Conservation (phyloP, 2,797 vertebrate species). For the Picus viridis region DNA sequence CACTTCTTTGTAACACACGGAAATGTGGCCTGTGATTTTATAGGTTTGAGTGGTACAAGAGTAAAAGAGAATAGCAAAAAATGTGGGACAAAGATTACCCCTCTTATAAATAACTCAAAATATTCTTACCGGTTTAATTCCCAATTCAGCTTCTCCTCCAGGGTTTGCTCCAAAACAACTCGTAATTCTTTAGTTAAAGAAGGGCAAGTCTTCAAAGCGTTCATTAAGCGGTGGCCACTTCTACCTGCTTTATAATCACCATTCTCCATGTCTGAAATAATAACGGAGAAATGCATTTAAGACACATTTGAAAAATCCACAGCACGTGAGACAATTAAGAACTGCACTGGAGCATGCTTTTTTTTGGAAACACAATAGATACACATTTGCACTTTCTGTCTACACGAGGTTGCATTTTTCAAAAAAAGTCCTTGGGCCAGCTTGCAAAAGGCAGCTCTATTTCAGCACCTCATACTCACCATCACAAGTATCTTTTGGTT, state of each 20-base stretch:
- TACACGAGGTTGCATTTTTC: neutral
- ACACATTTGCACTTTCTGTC: neutral
- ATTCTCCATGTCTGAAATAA: constrained; percentile 78
- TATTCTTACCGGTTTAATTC: constrained; percentile 78
- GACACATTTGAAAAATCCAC: neutral
- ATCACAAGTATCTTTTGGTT: neutral
- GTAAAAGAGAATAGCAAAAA: neutral
- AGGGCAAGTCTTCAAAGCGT: constrained; percentile 72
- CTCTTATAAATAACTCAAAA: neutral
- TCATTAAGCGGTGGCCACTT: constrained; percentile 67
- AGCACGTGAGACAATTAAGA: neutral
- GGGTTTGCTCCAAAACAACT: constrained; percentile 75
- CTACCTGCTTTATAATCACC: constrained; percentile 59
- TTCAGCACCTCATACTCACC: neutral
- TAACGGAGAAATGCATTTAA: neutral
- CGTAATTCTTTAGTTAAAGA: constrained; percentile 76
- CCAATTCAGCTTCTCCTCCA: constrained; percentile 80
- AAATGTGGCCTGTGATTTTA: neutral
- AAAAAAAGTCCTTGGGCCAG: neutral
- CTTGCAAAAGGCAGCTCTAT: neutral
- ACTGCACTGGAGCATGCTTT: neutral
- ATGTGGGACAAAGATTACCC: neutral
- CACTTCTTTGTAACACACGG: neutral
- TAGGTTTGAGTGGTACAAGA: neutral
- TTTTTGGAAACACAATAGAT: neutral